Base-by-base conservation (phyloP, 2,888 invertebrate genomes). In the Hyalella azteca region DNA sequence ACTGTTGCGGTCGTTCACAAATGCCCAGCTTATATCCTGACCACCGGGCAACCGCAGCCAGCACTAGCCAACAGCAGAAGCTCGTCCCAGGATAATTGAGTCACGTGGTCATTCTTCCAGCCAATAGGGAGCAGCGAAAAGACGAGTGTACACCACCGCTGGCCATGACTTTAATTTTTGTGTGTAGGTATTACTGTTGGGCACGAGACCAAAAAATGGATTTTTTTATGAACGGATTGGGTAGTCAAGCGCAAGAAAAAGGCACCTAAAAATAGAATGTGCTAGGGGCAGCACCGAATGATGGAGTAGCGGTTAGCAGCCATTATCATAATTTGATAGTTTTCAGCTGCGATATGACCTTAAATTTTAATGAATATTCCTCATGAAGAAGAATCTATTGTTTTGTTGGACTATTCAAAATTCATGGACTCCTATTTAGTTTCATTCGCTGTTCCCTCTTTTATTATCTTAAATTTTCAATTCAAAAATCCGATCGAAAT, bases 151-250 rank as follows among this genome's bases (percentile, higher is more conserved):
- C 66, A 66, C 36, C 36, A 36, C 66, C 66, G 19, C 15, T 29
- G 29, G 66, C 36, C 36, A 66, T 11, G 32, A 36, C 29, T 66
- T 66, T 29, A 36, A 36, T 39, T 36, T 66, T 66, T 39, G 32
- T 66, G 66, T 22, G 36, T 19, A 66, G 66, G 66, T 39, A 66
- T 66, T 66, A 66, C 39, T 32, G 36, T 66, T 66, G 36, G 36
- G 66, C 66, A 66, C 66, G 66, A 66, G 66, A 66, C 66, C 66
- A 66, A 66, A 66, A 66, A 66, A n/a, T 36, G 15, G 66, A 32
- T 39, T 66, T 36, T 39, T 22, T 39, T 32, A 66, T 66, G 66
- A 36, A 36, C 19, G 66, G 66, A 2, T 66, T 32, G 36, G 66
- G 66, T 66, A 66, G 59, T 32, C 66, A 4, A 36, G 66, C 66